These are phyloP conservation scores for Leptopilina boulardi DNA, from an alignment of 1,140 invertebrate genomes.

Conservation along the genomic window DNA sequence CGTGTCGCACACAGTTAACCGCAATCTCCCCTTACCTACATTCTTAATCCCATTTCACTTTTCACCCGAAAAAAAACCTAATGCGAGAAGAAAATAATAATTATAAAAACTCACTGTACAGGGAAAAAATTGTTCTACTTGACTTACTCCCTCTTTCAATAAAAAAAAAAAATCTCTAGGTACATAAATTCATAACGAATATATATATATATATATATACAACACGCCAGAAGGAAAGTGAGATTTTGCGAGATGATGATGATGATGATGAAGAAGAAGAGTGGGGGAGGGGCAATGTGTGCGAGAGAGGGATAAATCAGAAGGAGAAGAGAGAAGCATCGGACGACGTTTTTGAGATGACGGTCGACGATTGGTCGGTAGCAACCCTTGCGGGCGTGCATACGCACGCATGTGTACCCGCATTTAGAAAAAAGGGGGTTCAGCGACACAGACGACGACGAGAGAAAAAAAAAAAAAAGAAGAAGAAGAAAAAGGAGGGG, in stretches of 20 bases:
- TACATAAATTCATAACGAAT: conserved; percentile 50
- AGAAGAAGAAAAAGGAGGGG: conserved; percentile 55
- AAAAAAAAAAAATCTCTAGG: conserved; percentile 48
- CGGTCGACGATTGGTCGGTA: conserved; percentile 68
- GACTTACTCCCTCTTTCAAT: conserved; percentile 43
- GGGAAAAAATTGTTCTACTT: neutral
- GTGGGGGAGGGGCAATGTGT: conserved; percentile 43
- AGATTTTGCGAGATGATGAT: conserved; percentile 20
- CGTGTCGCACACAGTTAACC: neutral
- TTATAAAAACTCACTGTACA: neutral
- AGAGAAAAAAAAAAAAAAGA: no score
- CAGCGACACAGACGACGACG: conserved; percentile 47
- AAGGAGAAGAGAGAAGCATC: conserved; percentile 49
- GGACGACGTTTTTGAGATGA: conserved; percentile 57
- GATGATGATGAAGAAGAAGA: conserved; percentile 2
- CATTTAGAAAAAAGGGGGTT: conserved; percentile 62
- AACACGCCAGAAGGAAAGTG: neutral
- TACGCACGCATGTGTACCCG: conserved; percentile 51
- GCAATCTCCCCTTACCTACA: neutral
- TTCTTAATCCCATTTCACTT: conserved; percentile 16
- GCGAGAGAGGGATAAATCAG: conserved; percentile 38
- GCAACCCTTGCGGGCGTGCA: conserved; percentile 70
- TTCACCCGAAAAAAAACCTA: neutral
- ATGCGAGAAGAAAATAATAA: neutral
- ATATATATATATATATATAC: neutral